phyloP scores from a whole-genome alignment of 2,888 invertebrate genomes.

The Catonia carolina region DNA sequence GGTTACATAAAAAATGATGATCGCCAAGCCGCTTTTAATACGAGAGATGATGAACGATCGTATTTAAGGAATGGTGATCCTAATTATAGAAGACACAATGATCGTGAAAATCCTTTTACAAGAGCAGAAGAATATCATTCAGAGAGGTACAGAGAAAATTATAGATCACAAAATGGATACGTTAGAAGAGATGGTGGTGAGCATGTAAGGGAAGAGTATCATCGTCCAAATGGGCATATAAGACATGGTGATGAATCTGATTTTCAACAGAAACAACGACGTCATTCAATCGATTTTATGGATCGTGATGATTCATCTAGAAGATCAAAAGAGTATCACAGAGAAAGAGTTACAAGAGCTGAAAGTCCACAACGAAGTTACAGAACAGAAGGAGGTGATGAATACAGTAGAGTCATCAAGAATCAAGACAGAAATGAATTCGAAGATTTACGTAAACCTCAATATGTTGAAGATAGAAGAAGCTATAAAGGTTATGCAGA shows the following conservation, averaged over 20 bases:
- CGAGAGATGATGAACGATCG: not conserved
- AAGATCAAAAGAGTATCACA: not conserved
- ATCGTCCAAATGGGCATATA: not conserved
- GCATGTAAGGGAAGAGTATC: not conserved
- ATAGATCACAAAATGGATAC: not conserved
- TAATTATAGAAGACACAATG: not conserved
- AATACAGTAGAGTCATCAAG: not conserved
- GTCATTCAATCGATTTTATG: slow-evolving; percentile 3
- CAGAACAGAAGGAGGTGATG: not conserved
- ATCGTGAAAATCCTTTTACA: not conserved
- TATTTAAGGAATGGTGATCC: no score
- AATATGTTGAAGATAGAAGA: not conserved
- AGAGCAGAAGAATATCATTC: not conserved
- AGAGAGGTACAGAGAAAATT: not conserved
- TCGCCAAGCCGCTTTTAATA: not conserved
- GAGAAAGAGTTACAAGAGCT: not conserved
- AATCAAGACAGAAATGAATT: not conserved
- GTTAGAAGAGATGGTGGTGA: not conserved
- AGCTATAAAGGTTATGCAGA: not conserved
- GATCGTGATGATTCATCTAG: not conserved
- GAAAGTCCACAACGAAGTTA: not conserved
- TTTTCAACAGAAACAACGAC: not conserved
- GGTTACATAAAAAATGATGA: not conserved
- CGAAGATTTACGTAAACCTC: slow-evolving; percentile 1
- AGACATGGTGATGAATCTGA: not conserved